Percentiles rank a stretch among this genome's conserved stretches.
Evolutionary conservation across 1,140 invertebrate genomes (phyloP).

Genomic region (fruit fly (Drosophila melanogaster)): DNA sequence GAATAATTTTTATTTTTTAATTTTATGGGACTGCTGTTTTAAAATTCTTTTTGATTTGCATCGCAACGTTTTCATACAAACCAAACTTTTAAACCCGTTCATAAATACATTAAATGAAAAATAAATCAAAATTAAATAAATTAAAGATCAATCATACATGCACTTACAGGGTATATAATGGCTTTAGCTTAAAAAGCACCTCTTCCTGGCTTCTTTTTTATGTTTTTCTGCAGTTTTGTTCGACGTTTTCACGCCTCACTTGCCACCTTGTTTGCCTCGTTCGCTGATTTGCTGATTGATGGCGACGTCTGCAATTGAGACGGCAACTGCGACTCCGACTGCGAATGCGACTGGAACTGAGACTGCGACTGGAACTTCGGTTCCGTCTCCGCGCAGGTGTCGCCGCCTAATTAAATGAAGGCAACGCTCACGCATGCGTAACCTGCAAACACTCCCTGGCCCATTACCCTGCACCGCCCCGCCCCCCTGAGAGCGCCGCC

Average conservation of each 20-base stretch:
- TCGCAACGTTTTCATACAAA: too few relatives aligned
- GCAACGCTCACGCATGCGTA: slow-evolving; percentile 80
- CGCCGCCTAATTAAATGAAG: slow-evolving; percentile 80
- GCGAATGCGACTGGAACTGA: slow-evolving; percentile 16
- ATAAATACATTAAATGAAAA: neutral
- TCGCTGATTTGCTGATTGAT: slow-evolving; percentile 79
- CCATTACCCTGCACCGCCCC: slow-evolving; percentile 13
- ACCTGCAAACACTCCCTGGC: slow-evolving; percentile 47
- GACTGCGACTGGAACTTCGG: slow-evolving; percentile 8
- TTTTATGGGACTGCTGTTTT: too few relatives aligned
- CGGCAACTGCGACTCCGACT: slow-evolving; percentile 29
- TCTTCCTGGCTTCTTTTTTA: neutral
- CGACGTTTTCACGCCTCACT: slow-evolving; percentile 75
- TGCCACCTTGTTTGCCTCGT: slow-evolving; percentile 65
- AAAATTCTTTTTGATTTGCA: too few relatives aligned
- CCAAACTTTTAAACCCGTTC: too few relatives aligned
- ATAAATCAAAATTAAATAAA: neutral
- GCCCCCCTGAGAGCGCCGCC: slow-evolving; percentile 24
- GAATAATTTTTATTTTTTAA: too few relatives aligned
- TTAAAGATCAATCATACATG: too few relatives aligned
- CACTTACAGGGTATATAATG: neutral
- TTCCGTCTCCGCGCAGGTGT: slow-evolving; percentile 57
- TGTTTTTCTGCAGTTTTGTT: slow-evolving; percentile 41
- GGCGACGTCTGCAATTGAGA: slow-evolving; percentile 65
- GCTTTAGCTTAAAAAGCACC: neutral